Evolutionary conservation across 1,140 invertebrate genomes (phyloP).

Genomic region (Drosophila jambulina): DNA sequence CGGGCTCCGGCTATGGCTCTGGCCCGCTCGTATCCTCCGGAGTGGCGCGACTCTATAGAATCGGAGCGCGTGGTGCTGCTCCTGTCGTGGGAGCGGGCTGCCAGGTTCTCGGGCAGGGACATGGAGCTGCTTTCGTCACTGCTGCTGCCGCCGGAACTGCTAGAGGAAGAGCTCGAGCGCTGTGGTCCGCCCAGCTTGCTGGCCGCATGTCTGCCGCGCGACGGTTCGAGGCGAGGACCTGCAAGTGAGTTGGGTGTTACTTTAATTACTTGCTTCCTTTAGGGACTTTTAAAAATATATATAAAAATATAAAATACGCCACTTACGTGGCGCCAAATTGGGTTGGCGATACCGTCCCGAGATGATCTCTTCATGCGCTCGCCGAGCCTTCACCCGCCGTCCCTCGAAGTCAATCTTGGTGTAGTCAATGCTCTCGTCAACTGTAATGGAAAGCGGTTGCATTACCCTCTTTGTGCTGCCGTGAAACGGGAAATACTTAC

Average conservation of each 20-base stretch:
- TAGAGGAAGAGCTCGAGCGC: slow-evolving; percentile 71
- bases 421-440: slow-evolving; percentile 81
- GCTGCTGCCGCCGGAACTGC: slow-evolving; percentile 58
- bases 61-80: slow-evolving; percentile 81
- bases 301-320: too few relatives aligned
- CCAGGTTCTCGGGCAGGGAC: slow-evolving; percentile 56
- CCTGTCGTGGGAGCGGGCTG: slow-evolving; percentile 61
- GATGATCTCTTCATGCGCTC: slow-evolving; percentile 84
- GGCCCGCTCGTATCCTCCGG: slow-evolving; percentile 75
- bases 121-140: slow-evolving; percentile 70
- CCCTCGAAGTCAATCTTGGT: slow-evolving; percentile 84
- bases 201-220: slow-evolving; percentile 42
- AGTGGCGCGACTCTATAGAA: slow-evolving; percentile 76
- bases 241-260: neutral
- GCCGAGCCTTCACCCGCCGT: slow-evolving; percentile 76
- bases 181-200: slow-evolving; percentile 42
- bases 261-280: neutral
- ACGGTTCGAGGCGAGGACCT: slow-evolving; percentile 71
- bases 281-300: neutral
- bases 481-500: slow-evolving; percentile 28
- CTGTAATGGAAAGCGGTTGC: slow-evolving; percentile 15
- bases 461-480: neutral
- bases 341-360: slow-evolving; percentile 83
- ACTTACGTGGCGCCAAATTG: slow-evolving; percentile 79
- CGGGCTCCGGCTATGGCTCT: slow-evolving; percentile 74